phyloP scores from a whole-genome alignment of 1,140 invertebrate genomes.

The Nasonia vitripennis region DNA sequence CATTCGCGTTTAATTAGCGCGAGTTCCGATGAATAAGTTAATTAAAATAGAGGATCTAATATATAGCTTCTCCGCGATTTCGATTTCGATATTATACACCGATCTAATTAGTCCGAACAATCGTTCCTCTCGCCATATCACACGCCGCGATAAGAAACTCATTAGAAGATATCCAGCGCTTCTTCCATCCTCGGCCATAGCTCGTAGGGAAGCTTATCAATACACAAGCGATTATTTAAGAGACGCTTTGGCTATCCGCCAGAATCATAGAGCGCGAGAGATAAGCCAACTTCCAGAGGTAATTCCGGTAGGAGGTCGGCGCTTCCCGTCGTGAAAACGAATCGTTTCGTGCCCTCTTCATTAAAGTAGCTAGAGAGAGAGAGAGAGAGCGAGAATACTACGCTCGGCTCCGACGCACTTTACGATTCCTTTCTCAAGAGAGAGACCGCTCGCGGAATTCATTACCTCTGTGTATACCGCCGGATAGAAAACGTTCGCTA shows the following conservation, averaged over 20 bases:
- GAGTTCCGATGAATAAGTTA: constrained; percentile 70
- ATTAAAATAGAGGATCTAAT: constrained; percentile 57
- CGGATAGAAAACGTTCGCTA: not conserved
- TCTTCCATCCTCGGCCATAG: too few species aligned
- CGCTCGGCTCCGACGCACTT: constrained; percentile 47
- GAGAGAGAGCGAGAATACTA: not conserved
- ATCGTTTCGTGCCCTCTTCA: constrained; percentile 54
- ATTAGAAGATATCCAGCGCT: constrained; percentile 44
- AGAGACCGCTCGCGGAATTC: constrained; percentile 55
- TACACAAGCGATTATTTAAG: constrained; percentile 4
- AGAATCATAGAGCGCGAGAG: not conserved
- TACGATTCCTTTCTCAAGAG: constrained; percentile 59
- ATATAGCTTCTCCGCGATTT: not conserved
- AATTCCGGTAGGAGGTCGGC: constrained; percentile 46
- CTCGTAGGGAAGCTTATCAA: not conserved
- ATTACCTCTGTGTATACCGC: not conserved
- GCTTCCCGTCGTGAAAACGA: constrained; percentile 52
- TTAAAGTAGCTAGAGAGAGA: constrained; percentile 41
- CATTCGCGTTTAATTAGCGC: constrained; percentile 72
- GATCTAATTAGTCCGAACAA: not conserved
- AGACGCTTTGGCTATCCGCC: not conserved
- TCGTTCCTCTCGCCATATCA: not conserved
- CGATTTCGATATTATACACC: too few species aligned
- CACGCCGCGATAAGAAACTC: not conserved
- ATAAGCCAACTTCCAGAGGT: not conserved